Evolutionary conservation across 2,113 vertebrate genomes (phyloP), one percentile per base, ranked within the genome.

Genomic region (Pseudopipra pipra): DNA sequence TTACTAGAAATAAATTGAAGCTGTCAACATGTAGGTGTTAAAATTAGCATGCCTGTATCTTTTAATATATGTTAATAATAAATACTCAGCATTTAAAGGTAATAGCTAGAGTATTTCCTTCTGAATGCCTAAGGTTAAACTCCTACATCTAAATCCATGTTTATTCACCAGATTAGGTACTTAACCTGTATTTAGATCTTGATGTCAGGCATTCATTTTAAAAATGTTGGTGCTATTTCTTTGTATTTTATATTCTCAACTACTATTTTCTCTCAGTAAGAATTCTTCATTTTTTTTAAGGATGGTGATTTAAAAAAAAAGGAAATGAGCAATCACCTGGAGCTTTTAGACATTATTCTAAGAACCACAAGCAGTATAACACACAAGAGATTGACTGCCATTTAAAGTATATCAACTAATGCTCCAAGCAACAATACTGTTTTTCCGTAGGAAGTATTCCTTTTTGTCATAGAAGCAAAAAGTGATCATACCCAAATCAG

Each of bases 151-250:
- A 93, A 96, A 89, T 77, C 70, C 37, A 70, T 87, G 80, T 75
- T 93, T 92, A 89, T 94, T 90, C 61, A 92, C 61, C 51, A 86
- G 75, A 84, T 94, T 88, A 78, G 65, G 49, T 83, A 65, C 78
- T 93, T 94, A 90, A 68, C 54, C 80, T 90, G 54, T 90, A 89
- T 94, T 92, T 95, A 95, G 83, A 95, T 86, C 68, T 83, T 84
- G n/a, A 93, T 90, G 62, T 87, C 74, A 91, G 11, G 77, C 25
- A 17, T 91, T 93, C 66, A 46, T 41, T 92, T 91, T 85, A 49
- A 87, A 93, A 95, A 89, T 89, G 41, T 95, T 93, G 66, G 35
- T 92, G 20, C 31, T 95, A 73, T 94, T 95, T 85, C 49, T 73
- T 90, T 61, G 70, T 67, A 71, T 94, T 95, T 89, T 72, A 65